Percentiles rank a stretch among this genome's conserved stretches.
phyloP scores from a whole-genome alignment of 2,113 vertebrate species.

The Salvelinus fontinalis region DNA sequence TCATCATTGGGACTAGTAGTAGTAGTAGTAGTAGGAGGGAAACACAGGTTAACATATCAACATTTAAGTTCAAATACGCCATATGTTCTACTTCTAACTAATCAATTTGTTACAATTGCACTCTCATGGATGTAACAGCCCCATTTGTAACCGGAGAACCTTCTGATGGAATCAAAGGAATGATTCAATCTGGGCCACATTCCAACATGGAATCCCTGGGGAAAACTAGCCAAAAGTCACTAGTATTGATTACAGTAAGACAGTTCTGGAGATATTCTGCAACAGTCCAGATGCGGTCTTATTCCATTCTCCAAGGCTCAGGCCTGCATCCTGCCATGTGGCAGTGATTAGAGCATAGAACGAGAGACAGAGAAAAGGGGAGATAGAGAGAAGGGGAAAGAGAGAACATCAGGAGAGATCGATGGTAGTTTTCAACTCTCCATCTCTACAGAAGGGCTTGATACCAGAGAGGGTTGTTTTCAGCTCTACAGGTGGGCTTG shows the following conservation, averaged over 20 bases:
- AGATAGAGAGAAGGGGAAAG: neutral
- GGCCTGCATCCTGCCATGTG: neutral
- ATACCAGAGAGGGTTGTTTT: too few species aligned
- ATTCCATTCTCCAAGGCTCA: slow-evolving; percentile 12
- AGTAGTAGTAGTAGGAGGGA: neutral
- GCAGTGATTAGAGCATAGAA: neutral
- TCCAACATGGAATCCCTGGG: neutral
- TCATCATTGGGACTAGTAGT: neutral
- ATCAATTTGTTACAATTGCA: neutral
- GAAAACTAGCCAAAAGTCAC: neutral
- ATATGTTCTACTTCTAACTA: too few species aligned
- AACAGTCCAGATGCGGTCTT: slow-evolving; percentile 1
- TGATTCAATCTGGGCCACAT: neutral
- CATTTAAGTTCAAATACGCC: too few species aligned
- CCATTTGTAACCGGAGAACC: neutral
- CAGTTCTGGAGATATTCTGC: neutral
- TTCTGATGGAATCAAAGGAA: neutral
- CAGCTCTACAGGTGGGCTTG: neutral
- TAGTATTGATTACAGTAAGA: slow-evolving; percentile 7
- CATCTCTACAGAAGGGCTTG: too few species aligned
- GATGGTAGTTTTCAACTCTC: too few species aligned
- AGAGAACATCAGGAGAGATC: too few species aligned
- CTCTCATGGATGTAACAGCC: neutral
- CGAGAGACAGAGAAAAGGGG: neutral
- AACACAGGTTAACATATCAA: neutral